Base-by-base conservation (phyloP, 2,113 vertebrate species). In the Petrocephalus zakoni region DNA sequence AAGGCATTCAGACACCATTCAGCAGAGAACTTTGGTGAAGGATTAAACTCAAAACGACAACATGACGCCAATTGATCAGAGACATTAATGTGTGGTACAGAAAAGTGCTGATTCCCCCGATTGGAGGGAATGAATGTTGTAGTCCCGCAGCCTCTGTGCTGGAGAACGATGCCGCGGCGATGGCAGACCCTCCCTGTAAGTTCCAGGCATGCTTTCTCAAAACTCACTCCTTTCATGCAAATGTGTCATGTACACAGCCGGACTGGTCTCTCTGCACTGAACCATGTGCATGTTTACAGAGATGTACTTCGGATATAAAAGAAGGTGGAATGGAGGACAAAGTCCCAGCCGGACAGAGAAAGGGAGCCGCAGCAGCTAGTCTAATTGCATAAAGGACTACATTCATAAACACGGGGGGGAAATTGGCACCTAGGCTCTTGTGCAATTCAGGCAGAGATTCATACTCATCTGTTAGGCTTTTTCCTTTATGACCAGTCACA, bases 1-100 rank as follows among this genome's bases (percentile, higher is more conserved):
- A 37, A 87, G 91, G n/a, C 34, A 58, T 90, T 87, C 82, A 42
- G 89, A 86, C 34, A 89, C 58, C 37, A 22, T 86, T 89, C 88
- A 88, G 86, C 47, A 34, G 46, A 75, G 88, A 34, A 72, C 72
- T 88, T 87, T 87, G 21, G 37, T 47, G 19, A 47, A 61, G 21
- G 34, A 19, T 87, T 19, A 88, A 75, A 42, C 49, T 72, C n/a
- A 84, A 87, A 89, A 88, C 6, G 0, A 37, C 25, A 37, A 4
- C 25, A 29, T 22, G 89, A 91, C 52, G 89, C 47, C 15, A 88
- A n/a, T 75, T 25, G 91, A 89, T 87, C 52, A 78, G 89, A 90
- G 88, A 25, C 0, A 34, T 82, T 92, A 91, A 93, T 92, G 91
- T 93, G 91, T 78, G 87, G 85, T 91, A 91, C 92, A 93, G 91